phyloP scores from a whole-genome alignment of 92 coral and sea anemone genomes.

The Parazoanthus darwini region DNA sequence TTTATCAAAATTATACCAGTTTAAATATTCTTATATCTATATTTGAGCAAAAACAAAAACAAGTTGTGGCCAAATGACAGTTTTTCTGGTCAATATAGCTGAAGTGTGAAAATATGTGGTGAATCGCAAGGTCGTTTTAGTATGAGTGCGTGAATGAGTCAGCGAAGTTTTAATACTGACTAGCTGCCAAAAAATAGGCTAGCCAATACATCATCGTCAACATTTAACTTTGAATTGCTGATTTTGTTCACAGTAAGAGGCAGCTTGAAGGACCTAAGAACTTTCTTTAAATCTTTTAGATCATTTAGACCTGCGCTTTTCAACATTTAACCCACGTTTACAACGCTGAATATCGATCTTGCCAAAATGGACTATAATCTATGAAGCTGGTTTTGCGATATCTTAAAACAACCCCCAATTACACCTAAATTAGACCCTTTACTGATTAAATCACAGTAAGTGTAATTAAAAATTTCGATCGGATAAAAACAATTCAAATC shows the following conservation, averaged over 20 bases:
- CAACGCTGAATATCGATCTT: background rate
- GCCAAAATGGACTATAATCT: background rate
- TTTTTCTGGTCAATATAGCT: no score
- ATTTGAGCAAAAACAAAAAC: no score
- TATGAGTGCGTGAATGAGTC: background rate
- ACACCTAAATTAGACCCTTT: background rate
- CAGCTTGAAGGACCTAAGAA: no score
- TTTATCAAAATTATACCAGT: no score
- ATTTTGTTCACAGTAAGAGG: no score
- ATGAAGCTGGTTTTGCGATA: no score
- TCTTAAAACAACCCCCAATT: background rate
- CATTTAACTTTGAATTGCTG: background rate
- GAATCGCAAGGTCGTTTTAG: background rate
- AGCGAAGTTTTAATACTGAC: background rate
- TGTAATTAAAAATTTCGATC: no score
- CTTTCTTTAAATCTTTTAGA: no score
- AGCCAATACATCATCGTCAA: background rate
- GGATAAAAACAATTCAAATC: background rate
- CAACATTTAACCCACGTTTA: background rate
- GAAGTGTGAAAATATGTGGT: background rate
- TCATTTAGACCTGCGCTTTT: no score
- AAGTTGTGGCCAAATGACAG: background rate
- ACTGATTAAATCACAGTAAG: background rate
- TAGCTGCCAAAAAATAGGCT: background rate
- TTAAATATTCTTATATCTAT: no score